Base-by-base conservation (phyloP, 1,140 invertebrate species). In the Caerostris extrusa region DNA sequence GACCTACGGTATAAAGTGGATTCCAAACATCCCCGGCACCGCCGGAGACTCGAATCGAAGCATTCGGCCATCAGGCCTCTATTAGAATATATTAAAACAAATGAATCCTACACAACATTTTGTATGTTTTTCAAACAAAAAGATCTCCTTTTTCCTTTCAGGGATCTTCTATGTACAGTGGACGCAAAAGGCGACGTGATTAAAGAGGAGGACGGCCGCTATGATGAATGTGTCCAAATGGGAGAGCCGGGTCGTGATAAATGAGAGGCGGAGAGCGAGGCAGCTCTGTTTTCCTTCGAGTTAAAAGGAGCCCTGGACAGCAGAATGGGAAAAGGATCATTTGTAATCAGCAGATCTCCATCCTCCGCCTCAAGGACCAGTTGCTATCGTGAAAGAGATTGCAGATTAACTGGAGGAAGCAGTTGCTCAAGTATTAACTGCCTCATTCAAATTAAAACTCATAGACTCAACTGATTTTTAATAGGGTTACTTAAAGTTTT, bases 241-340 rank as follows among this genome's bases (percentile, higher is more conserved):
- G n/a, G 82, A 85, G 57, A 3, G 8, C 10, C 56, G 19, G 19
- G 82, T 56, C 55, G 57, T 85, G 82, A 85, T 85, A 85, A 57
- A 85, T 85, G 55, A n/a, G 82, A 58, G 55, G 56, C 53, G 55
- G 55, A 58, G 19, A 57, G 57, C n/a, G 82, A 58, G 53, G 50
- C 56, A 7, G n/a, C 82, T 10, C 57, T 85, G 57, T 85, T 85
- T 85, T 85, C 82, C 57, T 85, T 55, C 8, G 57, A 58, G 57
- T 56, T 57, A 85, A 85, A n/a, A 85, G 55, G 82, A 85, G n/a
- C 8, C 82, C 57, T 17, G 82, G 55, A 56, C 56, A 56, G 53
- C 50, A n/a, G 19, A 85, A 58, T 58, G 19, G 82, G 57, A 85
- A 85, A 58, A 14, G 82, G 82, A 58, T 85, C 82, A 85, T 85